These are phyloP conservation scores for Psittacula derbiana DNA, from an alignment of 2,797 vertebrate species.

Conservation along the genomic window DNA sequence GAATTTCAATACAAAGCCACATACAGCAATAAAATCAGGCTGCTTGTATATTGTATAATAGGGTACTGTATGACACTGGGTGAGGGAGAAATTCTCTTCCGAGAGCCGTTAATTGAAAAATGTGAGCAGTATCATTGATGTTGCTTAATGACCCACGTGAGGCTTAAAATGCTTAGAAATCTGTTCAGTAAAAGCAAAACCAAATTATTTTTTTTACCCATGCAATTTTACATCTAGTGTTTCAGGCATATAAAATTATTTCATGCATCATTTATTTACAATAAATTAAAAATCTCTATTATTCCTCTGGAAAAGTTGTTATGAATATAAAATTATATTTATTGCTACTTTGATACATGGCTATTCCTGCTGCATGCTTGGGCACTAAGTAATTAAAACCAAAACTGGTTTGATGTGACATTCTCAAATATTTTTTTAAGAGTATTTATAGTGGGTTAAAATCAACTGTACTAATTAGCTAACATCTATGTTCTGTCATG, in stretches of 20 bases:
- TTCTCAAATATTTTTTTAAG: neutral
- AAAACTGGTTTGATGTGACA: neutral
- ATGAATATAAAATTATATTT: neutral
- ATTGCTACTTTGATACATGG: neutral
- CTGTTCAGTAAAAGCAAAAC: neutral
- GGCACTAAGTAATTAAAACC: neutral
- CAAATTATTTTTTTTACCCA: neutral
- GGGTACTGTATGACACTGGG: too few species aligned
- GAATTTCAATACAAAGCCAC: neutral
- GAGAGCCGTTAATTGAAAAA: neutral
- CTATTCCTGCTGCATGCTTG: neutral
- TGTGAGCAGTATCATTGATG: neutral
- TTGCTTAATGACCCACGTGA: neutral
- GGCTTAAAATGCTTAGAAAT: neutral
- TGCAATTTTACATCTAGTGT: neutral
- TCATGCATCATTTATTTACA: slow-evolving; percentile 6
- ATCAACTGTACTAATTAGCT: neutral
- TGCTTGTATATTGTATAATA: neutral
- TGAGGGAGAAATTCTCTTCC: neutral
- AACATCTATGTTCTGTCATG: neutral
- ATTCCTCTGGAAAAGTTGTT: neutral
- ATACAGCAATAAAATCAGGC: neutral
- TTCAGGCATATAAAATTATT: neutral
- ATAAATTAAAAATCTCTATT: slow-evolving; percentile 36
- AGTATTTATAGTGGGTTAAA: neutral